Evolutionary conservation across 2,113 vertebrate genomes (phyloP).

Genomic region (Spermophilus dauricus): DNA sequence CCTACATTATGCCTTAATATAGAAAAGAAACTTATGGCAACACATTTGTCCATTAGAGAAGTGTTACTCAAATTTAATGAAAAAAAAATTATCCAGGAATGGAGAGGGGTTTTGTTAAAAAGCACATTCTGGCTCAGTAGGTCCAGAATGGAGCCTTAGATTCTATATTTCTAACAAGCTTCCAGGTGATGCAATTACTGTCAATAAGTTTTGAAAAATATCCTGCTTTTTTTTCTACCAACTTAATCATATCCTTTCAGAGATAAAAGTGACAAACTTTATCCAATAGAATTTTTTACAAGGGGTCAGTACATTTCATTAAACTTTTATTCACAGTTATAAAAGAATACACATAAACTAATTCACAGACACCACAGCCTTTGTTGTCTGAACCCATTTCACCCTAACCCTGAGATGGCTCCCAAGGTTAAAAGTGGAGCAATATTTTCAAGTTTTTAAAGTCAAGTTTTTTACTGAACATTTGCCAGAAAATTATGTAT

Average conservation of each 20-base stretch:
- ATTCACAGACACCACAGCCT: not conserved
- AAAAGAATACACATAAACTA: too few relatives aligned
- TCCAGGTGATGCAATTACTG: not conserved
- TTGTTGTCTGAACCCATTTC: not conserved
- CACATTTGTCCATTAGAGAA: not conserved
- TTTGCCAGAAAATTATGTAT: slow-evolving; percentile 20
- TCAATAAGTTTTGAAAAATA: not conserved
- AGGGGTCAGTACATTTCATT: not conserved
- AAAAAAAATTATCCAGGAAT: not conserved
- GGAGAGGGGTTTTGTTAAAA: not conserved
- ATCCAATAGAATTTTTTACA: not conserved
- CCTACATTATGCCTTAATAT: not conserved
- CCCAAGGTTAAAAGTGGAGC: not conserved
- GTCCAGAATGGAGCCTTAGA: not conserved
- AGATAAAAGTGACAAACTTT: not conserved
- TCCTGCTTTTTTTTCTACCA: not conserved
- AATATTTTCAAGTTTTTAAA: not conserved
- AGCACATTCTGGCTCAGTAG: not conserved
- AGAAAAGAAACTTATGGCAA: not conserved
- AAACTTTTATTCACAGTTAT: not conserved
- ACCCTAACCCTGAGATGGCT: not conserved
- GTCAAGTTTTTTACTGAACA: not conserved
- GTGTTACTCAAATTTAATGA: not conserved
- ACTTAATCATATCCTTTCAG: not conserved
- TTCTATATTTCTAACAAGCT: not conserved